These are phyloP conservation scores for Henicopernis longicauda DNA, from an alignment of 2,113 vertebrate species.

Conservation along the genomic window DNA sequence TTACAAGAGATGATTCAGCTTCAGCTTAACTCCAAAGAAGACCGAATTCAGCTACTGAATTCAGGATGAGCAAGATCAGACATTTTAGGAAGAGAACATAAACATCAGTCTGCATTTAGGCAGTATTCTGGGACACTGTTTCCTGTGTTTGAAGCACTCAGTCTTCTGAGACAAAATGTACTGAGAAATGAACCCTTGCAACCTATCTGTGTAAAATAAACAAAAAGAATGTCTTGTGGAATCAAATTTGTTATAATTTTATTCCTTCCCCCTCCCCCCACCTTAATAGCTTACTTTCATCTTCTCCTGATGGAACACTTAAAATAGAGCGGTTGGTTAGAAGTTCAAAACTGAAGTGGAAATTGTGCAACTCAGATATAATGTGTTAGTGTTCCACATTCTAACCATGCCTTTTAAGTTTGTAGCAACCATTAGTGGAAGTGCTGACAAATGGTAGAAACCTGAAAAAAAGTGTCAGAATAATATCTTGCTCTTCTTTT, in stretches of 20 bases:
- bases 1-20: background rate
- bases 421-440: background rate
- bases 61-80: background rate
- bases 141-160: background rate
- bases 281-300: background rate
- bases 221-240: background rate
- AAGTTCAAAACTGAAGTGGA: background rate
- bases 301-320: background rate
- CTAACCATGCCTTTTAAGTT: background rate
- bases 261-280: background rate
- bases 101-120: background rate
- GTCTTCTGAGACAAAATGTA: slow-evolving; percentile 17
- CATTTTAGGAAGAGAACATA: background rate
- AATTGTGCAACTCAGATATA: background rate
- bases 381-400: background rate
- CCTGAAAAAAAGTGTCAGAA: background rate
- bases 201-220: background rate
- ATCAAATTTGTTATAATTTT: background rate
- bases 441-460: background rate
- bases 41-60: background rate
- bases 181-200: background rate
- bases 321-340: background rate
- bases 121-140: background rate
- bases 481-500: background rate
- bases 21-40: background rate